These are phyloP conservation scores for Chamaea fasciata DNA, from an alignment of 2,113 vertebrate species.

Conservation along the genomic window DNA sequence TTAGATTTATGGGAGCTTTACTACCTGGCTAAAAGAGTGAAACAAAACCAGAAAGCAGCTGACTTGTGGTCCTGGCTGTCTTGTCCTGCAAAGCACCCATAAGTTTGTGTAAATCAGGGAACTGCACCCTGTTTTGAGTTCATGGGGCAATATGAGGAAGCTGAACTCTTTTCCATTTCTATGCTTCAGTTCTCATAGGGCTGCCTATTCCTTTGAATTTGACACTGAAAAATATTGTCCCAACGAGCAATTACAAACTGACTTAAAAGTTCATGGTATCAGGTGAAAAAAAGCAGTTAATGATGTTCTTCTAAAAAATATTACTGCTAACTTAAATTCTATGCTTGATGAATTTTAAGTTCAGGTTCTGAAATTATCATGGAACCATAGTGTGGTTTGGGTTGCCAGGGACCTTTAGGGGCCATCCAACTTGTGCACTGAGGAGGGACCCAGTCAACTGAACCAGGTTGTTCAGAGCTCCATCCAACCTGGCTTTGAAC, in stretches of 20 bases:
- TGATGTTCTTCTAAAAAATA: neutral
- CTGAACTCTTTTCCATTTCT: neutral
- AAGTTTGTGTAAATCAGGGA: neutral
- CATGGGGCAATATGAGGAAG: neutral
- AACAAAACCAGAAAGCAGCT: neutral
- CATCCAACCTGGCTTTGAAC: neutral
- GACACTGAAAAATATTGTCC: neutral
- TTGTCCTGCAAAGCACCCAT: neutral
- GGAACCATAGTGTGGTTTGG: neutral
- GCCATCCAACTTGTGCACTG: neutral
- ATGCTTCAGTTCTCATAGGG: neutral
- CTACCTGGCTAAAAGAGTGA: neutral
- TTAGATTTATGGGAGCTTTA: neutral
- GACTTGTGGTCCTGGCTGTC: neutral
- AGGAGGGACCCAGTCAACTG: neutral
- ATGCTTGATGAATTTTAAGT: fast-evolving
- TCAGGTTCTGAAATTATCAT: neutral
- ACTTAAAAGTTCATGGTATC: neutral
- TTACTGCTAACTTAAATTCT: neutral
- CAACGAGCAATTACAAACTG: neutral
- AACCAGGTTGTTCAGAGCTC: neutral
- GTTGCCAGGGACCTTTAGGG: neutral
- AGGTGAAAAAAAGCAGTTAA: neutral
- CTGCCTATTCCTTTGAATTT: neutral
- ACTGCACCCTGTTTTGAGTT: neutral